Evolutionary conservation across 2,113 vertebrate species (phyloP).

Genomic region (Cervus canadensis): DNA sequence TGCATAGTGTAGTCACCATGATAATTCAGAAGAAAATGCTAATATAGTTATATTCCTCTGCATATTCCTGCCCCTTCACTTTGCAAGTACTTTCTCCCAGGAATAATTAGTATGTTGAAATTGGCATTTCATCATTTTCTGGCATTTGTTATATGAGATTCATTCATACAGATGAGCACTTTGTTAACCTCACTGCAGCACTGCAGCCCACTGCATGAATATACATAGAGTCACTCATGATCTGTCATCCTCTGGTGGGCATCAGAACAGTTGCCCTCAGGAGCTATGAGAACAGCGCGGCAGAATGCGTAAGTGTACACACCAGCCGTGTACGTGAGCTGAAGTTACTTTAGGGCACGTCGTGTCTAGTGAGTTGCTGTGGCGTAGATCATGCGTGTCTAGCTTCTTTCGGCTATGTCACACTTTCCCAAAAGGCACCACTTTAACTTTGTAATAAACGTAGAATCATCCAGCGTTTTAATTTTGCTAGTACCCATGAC

Average conservation of each 20-base stretch:
- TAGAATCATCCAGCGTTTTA: background rate
- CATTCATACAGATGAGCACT: background rate
- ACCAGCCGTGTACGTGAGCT: background rate
- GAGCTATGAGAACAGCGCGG: background rate
- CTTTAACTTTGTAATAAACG: background rate
- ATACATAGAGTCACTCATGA: background rate
- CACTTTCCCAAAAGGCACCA: background rate
- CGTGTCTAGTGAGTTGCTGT: background rate
- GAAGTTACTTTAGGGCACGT: background rate
- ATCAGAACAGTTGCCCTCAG: background rate
- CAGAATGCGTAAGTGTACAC: background rate
- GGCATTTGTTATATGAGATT: background rate
- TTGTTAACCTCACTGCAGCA: background rate
- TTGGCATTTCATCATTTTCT: background rate
- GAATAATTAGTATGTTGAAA: background rate
- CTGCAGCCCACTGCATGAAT: background rate
- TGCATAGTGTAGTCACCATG: background rate
- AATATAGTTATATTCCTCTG: background rate
- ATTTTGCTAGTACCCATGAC: background rate
- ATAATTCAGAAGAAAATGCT: background rate
- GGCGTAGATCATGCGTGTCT: background rate
- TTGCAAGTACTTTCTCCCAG: background rate
- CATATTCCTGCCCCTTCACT: background rate
- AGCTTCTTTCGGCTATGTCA: background rate
- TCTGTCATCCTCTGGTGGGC: background rate